phyloP scores from a whole-genome alignment of 2,888 invertebrate genomes.

The Ophion costatus region DNA sequence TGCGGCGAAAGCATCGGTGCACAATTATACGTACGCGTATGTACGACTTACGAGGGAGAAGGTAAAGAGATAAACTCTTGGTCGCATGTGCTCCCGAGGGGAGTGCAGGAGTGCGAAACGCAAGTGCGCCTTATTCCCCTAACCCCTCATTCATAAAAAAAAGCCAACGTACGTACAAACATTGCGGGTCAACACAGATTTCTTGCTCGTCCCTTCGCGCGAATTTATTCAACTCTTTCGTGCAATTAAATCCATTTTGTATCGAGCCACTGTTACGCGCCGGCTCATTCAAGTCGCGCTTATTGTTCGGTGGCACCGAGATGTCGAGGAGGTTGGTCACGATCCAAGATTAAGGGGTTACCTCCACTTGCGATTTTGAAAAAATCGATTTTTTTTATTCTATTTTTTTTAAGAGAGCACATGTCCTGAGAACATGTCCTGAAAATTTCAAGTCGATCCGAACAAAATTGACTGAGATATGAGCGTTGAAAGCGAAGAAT shows the following conservation, averaged over 20 bases:
- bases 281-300: neutral
- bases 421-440: too few species aligned
- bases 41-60: neutral
- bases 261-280: neutral
- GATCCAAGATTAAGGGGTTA: too few species aligned
- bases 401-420: too few species aligned
- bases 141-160: constrained; percentile 25
- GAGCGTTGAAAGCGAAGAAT: too few species aligned
- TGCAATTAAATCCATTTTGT: neutral
- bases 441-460: too few species aligned
- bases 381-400: too few species aligned
- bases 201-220: constrained; percentile 41
- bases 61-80: constrained; percentile 25
- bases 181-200: constrained; percentile 66
- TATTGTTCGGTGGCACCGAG: neutral
- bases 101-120: constrained; percentile 53
- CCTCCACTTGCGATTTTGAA: too few species aligned
- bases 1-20: neutral
- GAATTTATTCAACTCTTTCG: constrained; percentile 36
- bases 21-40: neutral
- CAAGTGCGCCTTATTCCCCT: constrained; percentile 46
- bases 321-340: too few species aligned
- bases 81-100: constrained; percentile 65
- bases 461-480: too few species aligned
- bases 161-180: constrained; percentile 53